These are phyloP conservation scores for Helicoverpa armigera DNA, from an alignment of 1,140 invertebrate genomes.

Conservation along the genomic window DNA sequence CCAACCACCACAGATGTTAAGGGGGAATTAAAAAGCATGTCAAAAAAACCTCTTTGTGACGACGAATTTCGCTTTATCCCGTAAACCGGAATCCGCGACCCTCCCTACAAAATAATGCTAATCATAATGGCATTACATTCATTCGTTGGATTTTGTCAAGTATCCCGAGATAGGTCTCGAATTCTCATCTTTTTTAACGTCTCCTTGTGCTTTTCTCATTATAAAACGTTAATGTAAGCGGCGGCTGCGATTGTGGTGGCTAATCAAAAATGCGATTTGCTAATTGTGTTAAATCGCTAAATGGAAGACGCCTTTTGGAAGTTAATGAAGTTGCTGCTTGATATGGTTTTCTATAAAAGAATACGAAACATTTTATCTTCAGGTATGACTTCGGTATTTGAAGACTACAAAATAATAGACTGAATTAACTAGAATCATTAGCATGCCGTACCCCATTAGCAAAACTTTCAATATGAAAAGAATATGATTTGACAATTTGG, in stretches of 20 bases:
- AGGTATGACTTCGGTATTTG: no score
- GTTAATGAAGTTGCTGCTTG: neutral
- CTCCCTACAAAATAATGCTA: slow-evolving; percentile 80
- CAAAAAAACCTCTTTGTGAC: slow-evolving; percentile 76
- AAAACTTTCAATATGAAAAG: slow-evolving; percentile 6
- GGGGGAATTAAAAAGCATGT: slow-evolving; percentile 74
- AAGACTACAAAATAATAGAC: no score
- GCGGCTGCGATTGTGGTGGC: slow-evolving; percentile 60
- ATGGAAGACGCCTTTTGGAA: slow-evolving; percentile 14
- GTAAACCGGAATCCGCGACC: slow-evolving; percentile 82
- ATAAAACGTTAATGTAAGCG: slow-evolving; percentile 71
- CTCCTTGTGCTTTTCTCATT: slow-evolving; percentile 70
- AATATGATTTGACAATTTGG: slow-evolving; percentile 13
- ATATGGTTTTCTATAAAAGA: neutral
- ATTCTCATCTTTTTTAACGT: slow-evolving; percentile 72
- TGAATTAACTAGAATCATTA: no score
- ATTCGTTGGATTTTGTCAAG: slow-evolving; percentile 80
- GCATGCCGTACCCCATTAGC: no score
- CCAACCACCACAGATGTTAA: slow-evolving; percentile 78
- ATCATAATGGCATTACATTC: slow-evolving; percentile 85
- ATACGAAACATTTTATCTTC: neutral
- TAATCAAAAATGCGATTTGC: slow-evolving; percentile 62
- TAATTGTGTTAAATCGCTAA: slow-evolving; percentile 58
- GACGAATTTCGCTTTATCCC: slow-evolving; percentile 81
- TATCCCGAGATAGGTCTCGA: slow-evolving; percentile 70